Conservation (phyloP, 2,797 vertebrate genomes). For the Rallus crepitans region DNA sequence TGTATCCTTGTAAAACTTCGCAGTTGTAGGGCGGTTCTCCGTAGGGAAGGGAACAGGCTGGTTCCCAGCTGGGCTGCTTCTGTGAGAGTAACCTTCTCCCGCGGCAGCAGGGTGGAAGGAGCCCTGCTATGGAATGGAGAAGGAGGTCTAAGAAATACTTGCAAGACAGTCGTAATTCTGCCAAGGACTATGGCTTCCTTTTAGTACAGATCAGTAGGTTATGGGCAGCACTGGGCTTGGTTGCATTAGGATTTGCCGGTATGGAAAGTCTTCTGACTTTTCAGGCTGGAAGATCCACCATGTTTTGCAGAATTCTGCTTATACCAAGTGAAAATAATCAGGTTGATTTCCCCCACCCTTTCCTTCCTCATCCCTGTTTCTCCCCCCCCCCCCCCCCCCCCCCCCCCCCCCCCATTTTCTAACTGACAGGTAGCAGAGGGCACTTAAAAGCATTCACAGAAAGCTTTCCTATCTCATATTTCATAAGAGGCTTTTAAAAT, state of each 20-base stretch:
- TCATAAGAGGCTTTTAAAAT: slow-evolving; percentile 1
- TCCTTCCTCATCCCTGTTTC: not conserved
- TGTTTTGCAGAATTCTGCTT: not conserved
- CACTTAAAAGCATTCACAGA: not conserved
- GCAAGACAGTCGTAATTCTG: not conserved
- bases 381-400: no score
- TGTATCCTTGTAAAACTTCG: not conserved
- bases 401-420: not conserved
- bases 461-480: not conserved
- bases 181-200: not conserved
- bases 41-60: not conserved
- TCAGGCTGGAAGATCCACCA: not conserved
- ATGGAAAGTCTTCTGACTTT: not conserved
- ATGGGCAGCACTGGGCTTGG: fast-evolving
- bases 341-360: not conserved
- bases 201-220: not conserved
- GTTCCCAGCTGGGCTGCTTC: not conserved
- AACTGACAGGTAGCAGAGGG: not conserved
- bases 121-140: not conserved
- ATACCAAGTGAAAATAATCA: not conserved
- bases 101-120: not conserved
- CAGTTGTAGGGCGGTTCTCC: not conserved
- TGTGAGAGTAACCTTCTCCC: not conserved
- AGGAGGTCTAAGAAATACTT: not conserved
- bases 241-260: not conserved